phyloP scores from a whole-genome alignment of 2,113 vertebrate species.

The Deroptyus accipitrinus region DNA sequence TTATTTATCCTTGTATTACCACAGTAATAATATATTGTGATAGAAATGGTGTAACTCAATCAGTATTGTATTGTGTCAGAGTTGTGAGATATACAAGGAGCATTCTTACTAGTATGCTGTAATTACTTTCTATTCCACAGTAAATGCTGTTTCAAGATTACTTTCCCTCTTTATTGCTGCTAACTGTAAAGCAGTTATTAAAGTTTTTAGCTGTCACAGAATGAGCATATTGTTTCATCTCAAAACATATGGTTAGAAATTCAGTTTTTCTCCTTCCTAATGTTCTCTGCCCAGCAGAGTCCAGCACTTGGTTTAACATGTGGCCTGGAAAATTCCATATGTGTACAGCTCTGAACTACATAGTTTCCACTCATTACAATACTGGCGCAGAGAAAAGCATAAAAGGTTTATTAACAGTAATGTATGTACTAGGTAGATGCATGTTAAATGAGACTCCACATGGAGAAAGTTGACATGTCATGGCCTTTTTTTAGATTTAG shows the following conservation, averaged over 20 bases:
- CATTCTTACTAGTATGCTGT: background rate
- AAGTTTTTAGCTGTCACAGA: constrained; percentile 35
- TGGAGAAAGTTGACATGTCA: background rate
- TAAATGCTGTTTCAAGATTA: constrained; percentile 4
- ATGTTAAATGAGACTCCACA: background rate
- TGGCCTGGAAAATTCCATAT: constrained; percentile 62
- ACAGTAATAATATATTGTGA: background rate
- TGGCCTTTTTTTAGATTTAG: background rate
- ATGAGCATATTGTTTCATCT: constrained; percentile 52
- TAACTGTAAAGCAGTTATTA: background rate
- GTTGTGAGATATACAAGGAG: background rate
- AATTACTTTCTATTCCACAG: constrained; percentile 22
- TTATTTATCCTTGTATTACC: background rate
- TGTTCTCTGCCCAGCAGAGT: constrained; percentile 14
- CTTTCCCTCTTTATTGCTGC: constrained; percentile 27
- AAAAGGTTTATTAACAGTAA: background rate
- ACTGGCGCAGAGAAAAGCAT: background rate
- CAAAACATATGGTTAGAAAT: constrained; percentile 62
- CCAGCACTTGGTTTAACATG: constrained; percentile 16
- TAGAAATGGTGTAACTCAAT: background rate
- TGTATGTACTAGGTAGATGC: background rate
- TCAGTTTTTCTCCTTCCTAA: background rate
- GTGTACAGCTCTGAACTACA: background rate
- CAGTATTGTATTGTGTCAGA: background rate
- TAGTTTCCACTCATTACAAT: background rate